These are phyloP conservation scores for Odontophorus gujanensis DNA, from an alignment of 2,113 vertebrate species.

Conservation along the genomic window DNA sequence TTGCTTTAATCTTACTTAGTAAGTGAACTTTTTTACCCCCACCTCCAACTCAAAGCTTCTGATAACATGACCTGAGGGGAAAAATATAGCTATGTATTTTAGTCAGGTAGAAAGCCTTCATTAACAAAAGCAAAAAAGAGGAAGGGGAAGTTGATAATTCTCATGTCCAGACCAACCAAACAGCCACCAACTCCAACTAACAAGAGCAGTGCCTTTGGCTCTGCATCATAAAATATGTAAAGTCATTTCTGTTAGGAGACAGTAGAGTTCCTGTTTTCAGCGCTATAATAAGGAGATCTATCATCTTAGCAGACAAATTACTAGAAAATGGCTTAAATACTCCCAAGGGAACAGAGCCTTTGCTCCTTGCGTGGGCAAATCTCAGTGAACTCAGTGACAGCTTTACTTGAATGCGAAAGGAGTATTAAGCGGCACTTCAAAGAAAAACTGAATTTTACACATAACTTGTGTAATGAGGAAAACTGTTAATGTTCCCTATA, in stretches of 20 bases:
- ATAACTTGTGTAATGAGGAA: neutral
- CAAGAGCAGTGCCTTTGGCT: slow-evolving; percentile 58
- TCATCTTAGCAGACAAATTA: slow-evolving; percentile 36
- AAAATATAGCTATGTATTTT: slow-evolving; percentile 56
- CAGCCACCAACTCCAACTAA: slow-evolving; percentile 46
- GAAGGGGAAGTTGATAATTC: slow-evolving; percentile 64
- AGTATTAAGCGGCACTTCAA: neutral
- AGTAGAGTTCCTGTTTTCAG: slow-evolving; percentile 60
- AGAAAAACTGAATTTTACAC: neutral
- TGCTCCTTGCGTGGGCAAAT: neutral
- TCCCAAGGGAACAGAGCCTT: neutral
- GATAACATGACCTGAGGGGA: slow-evolving; percentile 48
- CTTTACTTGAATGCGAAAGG: neutral
- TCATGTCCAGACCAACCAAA: slow-evolving; percentile 63
- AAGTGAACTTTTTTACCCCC: slow-evolving; percentile 51
- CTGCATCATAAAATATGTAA: slow-evolving; percentile 62
- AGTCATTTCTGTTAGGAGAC: slow-evolving; percentile 51
- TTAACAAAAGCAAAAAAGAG: slow-evolving; percentile 68
- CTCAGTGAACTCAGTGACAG: slow-evolving; percentile 13
- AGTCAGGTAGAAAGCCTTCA: slow-evolving; percentile 57
- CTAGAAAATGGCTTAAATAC: slow-evolving; percentile 2
- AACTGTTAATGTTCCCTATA: neutral
- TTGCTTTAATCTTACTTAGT: slow-evolving; percentile 72
- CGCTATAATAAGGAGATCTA: slow-evolving; percentile 52
- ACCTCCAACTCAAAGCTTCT: slow-evolving; percentile 66